These are phyloP conservation scores for Cairina moschata DNA, from an alignment of 2,113 vertebrate genomes.

Conservation along the genomic window DNA sequence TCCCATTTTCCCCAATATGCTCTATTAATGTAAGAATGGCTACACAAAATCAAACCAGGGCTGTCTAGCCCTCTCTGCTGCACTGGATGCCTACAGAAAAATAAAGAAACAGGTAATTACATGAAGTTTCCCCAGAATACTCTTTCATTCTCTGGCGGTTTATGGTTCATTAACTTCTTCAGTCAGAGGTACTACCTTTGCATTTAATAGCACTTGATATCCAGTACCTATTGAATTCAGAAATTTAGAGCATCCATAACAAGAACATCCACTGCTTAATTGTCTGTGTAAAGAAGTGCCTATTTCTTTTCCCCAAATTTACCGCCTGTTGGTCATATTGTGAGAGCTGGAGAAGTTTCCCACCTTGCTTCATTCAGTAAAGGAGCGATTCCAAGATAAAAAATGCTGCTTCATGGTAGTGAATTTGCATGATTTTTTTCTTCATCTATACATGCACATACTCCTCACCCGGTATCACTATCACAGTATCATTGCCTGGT, in stretches of 20 bases:
- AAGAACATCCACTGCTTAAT: neutral
- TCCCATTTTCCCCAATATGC: neutral
- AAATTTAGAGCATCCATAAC: neutral
- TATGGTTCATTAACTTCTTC: neutral
- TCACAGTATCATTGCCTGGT: neutral
- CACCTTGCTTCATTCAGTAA: neutral
- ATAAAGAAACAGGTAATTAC: neutral
- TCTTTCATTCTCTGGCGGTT: neutral
- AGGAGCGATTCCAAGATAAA: neutral
- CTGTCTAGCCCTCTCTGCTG: neutral
- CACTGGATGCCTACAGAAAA: neutral
- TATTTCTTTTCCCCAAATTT: neutral
- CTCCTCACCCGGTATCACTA: neutral
- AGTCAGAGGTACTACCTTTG: neutral
- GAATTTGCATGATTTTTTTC: neutral
- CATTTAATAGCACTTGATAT: neutral
- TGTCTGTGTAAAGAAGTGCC: neutral
- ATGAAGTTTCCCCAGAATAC: neutral
- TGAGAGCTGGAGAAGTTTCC: neutral
- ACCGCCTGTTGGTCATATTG: neutral
- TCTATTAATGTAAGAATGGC: neutral
- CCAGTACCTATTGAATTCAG: neutral
- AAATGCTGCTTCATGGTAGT: neutral
- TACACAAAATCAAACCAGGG: neutral
- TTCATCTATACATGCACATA: neutral